phyloP scores from a whole-genome alignment of 1,140 invertebrate genomes.

The Scaptomyza pallida region DNA sequence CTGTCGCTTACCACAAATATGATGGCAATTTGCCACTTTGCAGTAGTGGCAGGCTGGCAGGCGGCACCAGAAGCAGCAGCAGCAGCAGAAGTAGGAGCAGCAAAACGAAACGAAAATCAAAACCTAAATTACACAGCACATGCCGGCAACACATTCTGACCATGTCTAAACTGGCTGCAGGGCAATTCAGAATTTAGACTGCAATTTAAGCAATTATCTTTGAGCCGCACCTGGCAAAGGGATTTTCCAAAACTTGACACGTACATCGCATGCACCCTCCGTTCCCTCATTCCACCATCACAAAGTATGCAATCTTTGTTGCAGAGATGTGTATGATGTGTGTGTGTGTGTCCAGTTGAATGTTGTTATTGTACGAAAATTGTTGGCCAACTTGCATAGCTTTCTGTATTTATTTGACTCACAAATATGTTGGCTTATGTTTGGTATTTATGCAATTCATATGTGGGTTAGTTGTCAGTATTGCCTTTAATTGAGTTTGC shows the following conservation, averaged over 20 bases:
- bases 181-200: constrained; percentile 55
- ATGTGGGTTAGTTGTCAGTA: not conserved
- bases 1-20: constrained; percentile 46
- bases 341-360: not conserved
- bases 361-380: constrained; percentile 11
- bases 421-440: constrained; percentile 2
- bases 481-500: constrained; percentile 27
- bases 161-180: constrained; percentile 33
- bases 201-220: constrained; percentile 75
- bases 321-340: constrained; percentile 5
- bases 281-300: not conserved
- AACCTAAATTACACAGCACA: constrained; percentile 36
- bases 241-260: constrained; percentile 59
- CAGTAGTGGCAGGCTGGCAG: not conserved
- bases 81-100: constrained; percentile 4
- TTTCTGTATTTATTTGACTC: not conserved
- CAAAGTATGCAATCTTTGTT: constrained; percentile 24
- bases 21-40: constrained; percentile 70
- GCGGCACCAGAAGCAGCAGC: not conserved
- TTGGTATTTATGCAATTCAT: constrained; percentile 9
- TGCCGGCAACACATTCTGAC: constrained; percentile 27
- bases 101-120: constrained; percentile 40
- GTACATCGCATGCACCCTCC: constrained; percentile 10
- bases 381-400: not conserved
- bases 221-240: constrained; percentile 51